A percentile compares a stretch with the other conserved stretches of the same genome.
These are phyloP conservation scores for Drosophila mulleri DNA, from an alignment of 2,888 invertebrate species.

Conservation along the genomic window DNA sequence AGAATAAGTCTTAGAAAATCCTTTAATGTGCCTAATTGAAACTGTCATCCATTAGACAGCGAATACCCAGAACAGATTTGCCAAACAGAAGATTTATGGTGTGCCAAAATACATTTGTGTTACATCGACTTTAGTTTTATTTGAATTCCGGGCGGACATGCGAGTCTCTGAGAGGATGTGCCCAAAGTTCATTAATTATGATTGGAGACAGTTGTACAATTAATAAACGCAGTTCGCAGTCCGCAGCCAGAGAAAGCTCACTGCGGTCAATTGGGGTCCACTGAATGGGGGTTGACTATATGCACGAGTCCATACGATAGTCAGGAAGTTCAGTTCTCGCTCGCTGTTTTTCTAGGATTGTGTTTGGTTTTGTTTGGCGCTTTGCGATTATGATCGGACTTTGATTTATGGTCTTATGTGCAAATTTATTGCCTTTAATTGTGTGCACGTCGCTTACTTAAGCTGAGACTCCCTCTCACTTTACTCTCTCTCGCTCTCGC, in stretches of 20 bases:
- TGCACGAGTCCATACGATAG: neutral
- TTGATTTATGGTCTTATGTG: conserved; percentile 69
- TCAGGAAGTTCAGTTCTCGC: conserved; percentile 3
- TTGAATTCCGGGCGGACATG: conserved; percentile 51
- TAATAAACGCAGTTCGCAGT: conserved; percentile 65
- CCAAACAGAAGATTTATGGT: conserved; percentile 69
- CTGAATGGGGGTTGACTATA: conserved; percentile 30
- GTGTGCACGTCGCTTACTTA: conserved; percentile 33
- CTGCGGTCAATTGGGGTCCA: conserved; percentile 49
- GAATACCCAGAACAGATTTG: conserved; percentile 57
- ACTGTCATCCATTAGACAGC: conserved; percentile 59
- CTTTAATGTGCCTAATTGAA: conserved; percentile 79
- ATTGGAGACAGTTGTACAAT: conserved; percentile 82
- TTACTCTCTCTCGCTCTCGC: neutral
- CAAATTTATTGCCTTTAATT: conserved; percentile 79
- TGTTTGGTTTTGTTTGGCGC: conserved; percentile 30
- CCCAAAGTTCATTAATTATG: conserved; percentile 81
- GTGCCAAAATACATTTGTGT: conserved; percentile 74
- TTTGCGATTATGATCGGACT: conserved; percentile 77
- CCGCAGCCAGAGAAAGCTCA: conserved; percentile 25
- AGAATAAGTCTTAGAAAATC: conserved; percentile 49
- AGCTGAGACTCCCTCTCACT: neutral
- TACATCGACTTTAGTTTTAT: conserved; percentile 60
- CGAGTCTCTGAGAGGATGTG: conserved; percentile 61
- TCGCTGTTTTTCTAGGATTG: conserved; percentile 44